phyloP scores from a whole-genome alignment of 2,888 invertebrate genomes.

The Hemaris fuciformis region DNA sequence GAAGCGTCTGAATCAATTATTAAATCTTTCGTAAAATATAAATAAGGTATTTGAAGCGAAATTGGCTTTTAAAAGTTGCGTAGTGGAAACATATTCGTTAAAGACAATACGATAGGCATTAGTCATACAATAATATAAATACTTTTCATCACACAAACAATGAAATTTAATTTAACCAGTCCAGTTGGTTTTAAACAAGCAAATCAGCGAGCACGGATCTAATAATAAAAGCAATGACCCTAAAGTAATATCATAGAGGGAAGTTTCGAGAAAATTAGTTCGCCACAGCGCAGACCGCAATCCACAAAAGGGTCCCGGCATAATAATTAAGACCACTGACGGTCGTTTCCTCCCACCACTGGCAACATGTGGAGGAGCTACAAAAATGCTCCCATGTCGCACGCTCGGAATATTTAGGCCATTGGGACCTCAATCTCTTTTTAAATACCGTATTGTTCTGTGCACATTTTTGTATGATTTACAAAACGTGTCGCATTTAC shows the following conservation, averaged over 20 bases:
- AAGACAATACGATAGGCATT: too few species aligned
- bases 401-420: background rate
- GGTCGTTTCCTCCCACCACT: background rate
- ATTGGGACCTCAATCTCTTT: background rate
- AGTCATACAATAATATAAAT: background rate
- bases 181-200: background rate
- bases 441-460: background rate
- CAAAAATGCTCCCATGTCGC: conserved; percentile 19
- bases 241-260: conserved; percentile 28
- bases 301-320: conserved; percentile 43
- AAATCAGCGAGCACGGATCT: background rate
- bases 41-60: too few species aligned
- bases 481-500: too few species aligned
- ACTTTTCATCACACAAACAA: background rate
- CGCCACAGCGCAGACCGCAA: conserved; percentile 37
- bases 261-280: conserved; percentile 41
- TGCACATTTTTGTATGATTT: background rate
- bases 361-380: conserved; percentile 42
- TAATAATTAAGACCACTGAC: conserved; percentile 44
- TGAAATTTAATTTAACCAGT: background rate
- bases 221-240: background rate
- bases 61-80: too few species aligned
- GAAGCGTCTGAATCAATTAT: too few species aligned
- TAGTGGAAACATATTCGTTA: too few species aligned
- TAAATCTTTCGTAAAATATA: too few species aligned